phyloP scores from a whole-genome alignment of 2,888 invertebrate species.

The Phragmatobia fuliginosa region DNA sequence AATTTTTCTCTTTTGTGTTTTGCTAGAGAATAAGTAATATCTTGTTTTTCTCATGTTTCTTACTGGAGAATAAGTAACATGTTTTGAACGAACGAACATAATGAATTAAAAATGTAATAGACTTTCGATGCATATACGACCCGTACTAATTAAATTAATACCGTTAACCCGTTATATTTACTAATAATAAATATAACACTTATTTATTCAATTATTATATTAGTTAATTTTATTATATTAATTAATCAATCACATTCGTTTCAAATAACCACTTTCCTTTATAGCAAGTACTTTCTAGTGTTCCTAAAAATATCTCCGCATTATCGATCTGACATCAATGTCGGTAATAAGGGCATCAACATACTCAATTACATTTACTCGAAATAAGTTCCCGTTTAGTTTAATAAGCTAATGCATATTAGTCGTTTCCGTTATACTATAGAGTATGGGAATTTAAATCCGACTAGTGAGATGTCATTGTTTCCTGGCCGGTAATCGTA shows the following conservation, averaged over 20 bases:
- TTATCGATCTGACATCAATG: background rate
- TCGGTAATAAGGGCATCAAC: background rate
- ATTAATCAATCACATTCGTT: no score
- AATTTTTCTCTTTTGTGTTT: background rate
- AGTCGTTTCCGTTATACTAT: conserved; percentile 16
- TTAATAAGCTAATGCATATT: background rate
- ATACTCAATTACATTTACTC: background rate
- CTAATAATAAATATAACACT: no score
- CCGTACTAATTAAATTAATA: no score
- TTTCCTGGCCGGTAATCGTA: conserved; percentile 16
- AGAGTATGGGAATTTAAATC: conserved; percentile 26
- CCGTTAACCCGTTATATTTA: no score
- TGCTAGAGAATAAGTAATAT: background rate
- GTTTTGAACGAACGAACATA: background rate
- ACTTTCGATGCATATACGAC: no score
- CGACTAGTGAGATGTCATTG: conserved; percentile 12
- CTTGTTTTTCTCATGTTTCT: background rate
- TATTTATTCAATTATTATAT: no score
- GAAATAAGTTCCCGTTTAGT: conserved; percentile 8
- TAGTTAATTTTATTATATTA: no score
- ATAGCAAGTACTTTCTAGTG: background rate
- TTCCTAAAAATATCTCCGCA: background rate
- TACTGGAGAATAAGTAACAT: background rate
- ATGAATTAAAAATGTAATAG: no score
- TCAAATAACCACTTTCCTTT: background rate